Evolutionary conservation across 2,113 vertebrate species (phyloP), one percentile per base, ranked within the genome.

Genomic region (Azemiops feae): DNA sequence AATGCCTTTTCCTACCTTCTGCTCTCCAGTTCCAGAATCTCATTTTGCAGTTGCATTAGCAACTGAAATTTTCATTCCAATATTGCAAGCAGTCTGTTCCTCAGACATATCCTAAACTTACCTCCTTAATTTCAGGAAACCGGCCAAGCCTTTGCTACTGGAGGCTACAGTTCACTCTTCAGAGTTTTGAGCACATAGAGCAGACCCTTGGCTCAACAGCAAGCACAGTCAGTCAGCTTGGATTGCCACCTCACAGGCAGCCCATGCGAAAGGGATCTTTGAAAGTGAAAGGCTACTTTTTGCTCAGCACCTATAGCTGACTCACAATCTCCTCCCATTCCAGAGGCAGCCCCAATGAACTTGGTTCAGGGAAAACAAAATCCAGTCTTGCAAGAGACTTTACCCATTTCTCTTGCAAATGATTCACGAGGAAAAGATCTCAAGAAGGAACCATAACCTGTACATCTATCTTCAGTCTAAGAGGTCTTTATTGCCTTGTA

Each of bases 261-360:
- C 60, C 74, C 54, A 55, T 50, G 1, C 9, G 0, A 57, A 25
- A 85, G 88, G 39, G 85, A 89, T 89, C 50, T 85, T 57, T 34
- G 18, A 39, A 93, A 47, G 89, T 60, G 74, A 87, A 90, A 90
- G 39, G 52, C 39, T 57, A 92, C 81, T 89, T 95, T 60, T 89
- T 87, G 30, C 47, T 0, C 54, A 27, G 27, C 0, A 52, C 94
- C 90, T 81, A 90, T 7, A 91, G 69, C 69, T 0, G 0, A 90
- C 53, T 95, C 94, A 95, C 55, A 90, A 94, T 95, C 4, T 50
- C 85, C 25, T 85, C 54, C 43, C 5, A 23, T 50, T 89, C 57
- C 5, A 3, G 30, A 43, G n/a, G 30, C 52, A 27, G 81, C 45
- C 88, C 87, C 34, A 57, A 69, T 89, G 47, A 54, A 92, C 47